phyloP scores from a whole-genome alignment of 2,797 vertebrate species.

The Eulemur albifrons region DNA sequence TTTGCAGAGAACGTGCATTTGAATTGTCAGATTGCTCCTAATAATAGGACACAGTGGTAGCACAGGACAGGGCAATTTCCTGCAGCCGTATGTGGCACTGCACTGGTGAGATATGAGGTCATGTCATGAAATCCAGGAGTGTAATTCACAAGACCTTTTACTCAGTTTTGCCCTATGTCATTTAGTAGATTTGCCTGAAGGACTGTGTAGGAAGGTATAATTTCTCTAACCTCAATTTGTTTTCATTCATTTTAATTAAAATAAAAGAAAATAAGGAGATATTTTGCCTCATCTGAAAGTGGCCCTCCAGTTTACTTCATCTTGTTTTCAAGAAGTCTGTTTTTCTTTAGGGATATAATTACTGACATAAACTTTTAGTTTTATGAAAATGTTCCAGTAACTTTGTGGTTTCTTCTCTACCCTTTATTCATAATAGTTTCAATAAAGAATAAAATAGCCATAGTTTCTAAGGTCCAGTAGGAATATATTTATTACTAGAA shows the following conservation, averaged over 20 bases:
- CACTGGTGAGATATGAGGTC: not conserved
- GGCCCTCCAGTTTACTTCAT: conserved; percentile 11
- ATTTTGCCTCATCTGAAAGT: conserved; percentile 47
- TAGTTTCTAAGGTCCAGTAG: not conserved
- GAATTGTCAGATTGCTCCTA: conserved; percentile 15
- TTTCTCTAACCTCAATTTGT: not conserved
- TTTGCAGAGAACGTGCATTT: conserved; percentile 58
- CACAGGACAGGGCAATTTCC: not conserved
- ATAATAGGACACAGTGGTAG: not conserved
- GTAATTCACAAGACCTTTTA: conserved; percentile 38
- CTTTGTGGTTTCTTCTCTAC: conserved; percentile 17
- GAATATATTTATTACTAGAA: conserved; percentile 37
- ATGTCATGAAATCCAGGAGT: not conserved
- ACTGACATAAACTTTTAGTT: conserved; percentile 35
- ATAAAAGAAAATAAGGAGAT: conserved; percentile 31
- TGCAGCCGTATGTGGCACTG: not conserved
- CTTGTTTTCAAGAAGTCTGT: conserved; percentile 55
- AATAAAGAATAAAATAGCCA: conserved; percentile 26
- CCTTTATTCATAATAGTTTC: conserved; percentile 27
- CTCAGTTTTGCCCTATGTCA: not conserved
- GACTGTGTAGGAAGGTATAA: conserved; percentile 6
- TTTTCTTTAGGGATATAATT: conserved; percentile 64
- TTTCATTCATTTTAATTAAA: conserved; percentile 67
- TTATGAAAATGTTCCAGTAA: conserved; percentile 57
- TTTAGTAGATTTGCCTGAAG: not conserved